phyloP scores from a whole-genome alignment of 2,888 invertebrate genomes.

The Hyppa rectilinea region DNA sequence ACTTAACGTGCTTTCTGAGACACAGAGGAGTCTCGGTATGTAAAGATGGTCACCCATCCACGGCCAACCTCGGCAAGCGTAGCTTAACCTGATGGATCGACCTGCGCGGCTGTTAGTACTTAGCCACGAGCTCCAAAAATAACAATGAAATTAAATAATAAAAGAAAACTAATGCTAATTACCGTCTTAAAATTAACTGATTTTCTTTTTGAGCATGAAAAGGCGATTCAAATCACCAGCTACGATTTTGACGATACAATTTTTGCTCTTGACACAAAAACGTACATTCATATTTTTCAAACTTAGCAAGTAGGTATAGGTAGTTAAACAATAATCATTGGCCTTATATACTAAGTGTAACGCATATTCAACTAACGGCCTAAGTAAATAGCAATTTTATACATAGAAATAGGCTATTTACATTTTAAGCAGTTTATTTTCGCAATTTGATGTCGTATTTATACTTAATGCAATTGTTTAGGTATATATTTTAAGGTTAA shows the following conservation, averaged over 20 bases:
- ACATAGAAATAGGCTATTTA: slow-evolving; percentile 48
- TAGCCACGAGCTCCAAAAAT: too few species aligned
- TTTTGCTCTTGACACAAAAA: slow-evolving; percentile 30
- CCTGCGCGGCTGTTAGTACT: too few species aligned
- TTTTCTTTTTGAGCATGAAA: not conserved
- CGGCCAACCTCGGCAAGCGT: too few species aligned
- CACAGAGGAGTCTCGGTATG: too few species aligned
- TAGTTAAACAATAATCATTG: slow-evolving; percentile 37
- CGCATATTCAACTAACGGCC: slow-evolving; percentile 36
- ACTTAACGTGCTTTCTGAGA: too few species aligned
- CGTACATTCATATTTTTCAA: slow-evolving; percentile 8
- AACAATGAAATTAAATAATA: not conserved
- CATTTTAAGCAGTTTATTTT: slow-evolving; percentile 44
- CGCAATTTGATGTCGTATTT: slow-evolving; percentile 26
- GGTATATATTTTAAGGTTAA: slow-evolving; percentile 36
- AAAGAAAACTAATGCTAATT: not conserved
- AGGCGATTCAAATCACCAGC: not conserved
- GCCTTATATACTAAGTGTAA: slow-evolving; percentile 39
- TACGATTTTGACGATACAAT: not conserved
- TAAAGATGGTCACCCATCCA: too few species aligned
- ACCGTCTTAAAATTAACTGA: not conserved
- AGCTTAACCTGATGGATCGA: too few species aligned
- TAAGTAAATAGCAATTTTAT: slow-evolving; percentile 32
- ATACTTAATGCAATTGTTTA: slow-evolving; percentile 23
- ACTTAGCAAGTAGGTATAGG: slow-evolving; percentile 2